Evolutionary conservation across 2,888 invertebrate species (phyloP), one percentile per base, ranked within the genome.

Genomic region (Dryobota labecula): DNA sequence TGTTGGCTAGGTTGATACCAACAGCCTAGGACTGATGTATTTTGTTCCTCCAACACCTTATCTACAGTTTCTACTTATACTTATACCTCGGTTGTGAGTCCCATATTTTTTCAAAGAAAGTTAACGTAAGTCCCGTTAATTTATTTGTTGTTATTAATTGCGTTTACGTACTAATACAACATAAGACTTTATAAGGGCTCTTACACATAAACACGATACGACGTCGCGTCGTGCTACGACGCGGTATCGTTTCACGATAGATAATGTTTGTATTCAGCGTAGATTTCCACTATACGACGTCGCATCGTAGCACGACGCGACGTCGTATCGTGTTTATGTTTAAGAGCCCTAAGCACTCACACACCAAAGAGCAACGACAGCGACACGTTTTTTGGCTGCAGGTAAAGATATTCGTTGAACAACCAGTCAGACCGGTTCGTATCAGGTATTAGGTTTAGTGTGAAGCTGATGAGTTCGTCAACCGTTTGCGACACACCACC

Each of bases 341-440:
- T n/a, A n/a, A n/a, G n/a, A n/a, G n/a, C n/a, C n/a, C n/a, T n/a
- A n/a, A n/a, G n/a, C n/a, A n/a, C 4, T 20, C 6, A 27, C 1
- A 33, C 33, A 33, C n/a, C n/a, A 5, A n/a, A 45, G 7, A 24
- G n/a, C 27, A 54, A 30, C n/a, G 43, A 36, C 49, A 67, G 57
- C 43, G 43, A 18, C 20, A 36, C 36, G 27, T 38, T 41, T 53
- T 71, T 64, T 33, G 27, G 30, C 24, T 54, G 38, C 67, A 54
- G 30, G 11, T 67, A 27, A 56, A 53, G 36, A 45, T 53, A 65
- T 64, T 66, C 7, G 27, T 43, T 30, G 8, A 20, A 3, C 7
- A 60, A 62, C 70, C 30, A 0, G 74, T 73, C 58, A 30, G 27
- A 80, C 80, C 70, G 79, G 80, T 73, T 2, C 4, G n/a, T n/a